Base-by-base conservation (phyloP, 1,140 invertebrate genomes). In the Arion vulgaris region DNA sequence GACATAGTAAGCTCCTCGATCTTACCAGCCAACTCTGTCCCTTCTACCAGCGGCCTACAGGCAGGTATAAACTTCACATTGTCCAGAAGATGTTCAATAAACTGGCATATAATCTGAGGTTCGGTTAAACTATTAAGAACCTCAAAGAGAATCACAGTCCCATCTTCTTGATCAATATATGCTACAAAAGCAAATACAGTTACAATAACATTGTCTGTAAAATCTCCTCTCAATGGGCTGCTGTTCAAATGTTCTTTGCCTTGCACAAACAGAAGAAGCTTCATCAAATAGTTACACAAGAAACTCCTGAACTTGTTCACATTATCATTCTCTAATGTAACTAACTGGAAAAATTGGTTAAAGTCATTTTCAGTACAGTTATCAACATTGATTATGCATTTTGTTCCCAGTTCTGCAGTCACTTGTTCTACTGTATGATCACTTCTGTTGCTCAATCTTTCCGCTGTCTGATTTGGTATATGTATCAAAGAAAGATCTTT, bases 401-500 rank as follows among this genome's bases (percentile, higher is more conserved):
- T 62, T 15, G 57, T n/a, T 23, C 57, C 57, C 26, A 62, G 5
- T 62, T 62, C 57, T 19, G 57, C 11, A 23, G 26, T 62, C 57
- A 62, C 57, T 23, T 15, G 26, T 5, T 62, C 57, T 7, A 23
- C 57, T 15, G 26, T n/a, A 23, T 5, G 57, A 62, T 62, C 57
- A 62, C 26, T 62, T n/a, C 26, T 62, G 26, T 75, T 11, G 28
- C 19, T 2, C 7, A 75, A 7, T 75, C 73, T 75, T 51, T 32
- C 45, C 13, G 73, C 39, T 7, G 75, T 51, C 5, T 32, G 7
- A 34, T 26, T 62, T 9, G 75, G 75, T 51, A 78, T 57, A 32
- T 80, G 77, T 32, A 80, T 69, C 23, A 39, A 9, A 28, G 57
- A 68, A 4, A 80, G 9, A 68, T 80, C 66, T 80, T 80, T 80